Conservation (phyloP, 2,797 vertebrate genomes). For the Cynopterus sphinx region DNA sequence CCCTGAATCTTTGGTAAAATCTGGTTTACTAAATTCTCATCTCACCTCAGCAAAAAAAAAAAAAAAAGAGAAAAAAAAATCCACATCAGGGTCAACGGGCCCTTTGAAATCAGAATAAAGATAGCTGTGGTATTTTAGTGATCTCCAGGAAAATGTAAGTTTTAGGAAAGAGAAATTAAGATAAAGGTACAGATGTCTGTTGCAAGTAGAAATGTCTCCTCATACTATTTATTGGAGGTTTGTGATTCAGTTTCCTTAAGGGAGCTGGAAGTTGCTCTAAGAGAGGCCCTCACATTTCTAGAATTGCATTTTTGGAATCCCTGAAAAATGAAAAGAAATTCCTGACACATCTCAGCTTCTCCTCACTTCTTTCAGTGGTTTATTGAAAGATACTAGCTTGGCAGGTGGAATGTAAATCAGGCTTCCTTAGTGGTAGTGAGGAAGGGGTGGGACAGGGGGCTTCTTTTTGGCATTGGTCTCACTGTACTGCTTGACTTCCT, state of each 20-base stretch:
- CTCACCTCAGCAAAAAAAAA: not conserved
- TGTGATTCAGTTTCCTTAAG: not conserved
- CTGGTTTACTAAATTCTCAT: not conserved
- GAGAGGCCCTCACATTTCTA: not conserved
- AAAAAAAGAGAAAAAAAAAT: not conserved
- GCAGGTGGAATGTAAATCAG: not conserved
- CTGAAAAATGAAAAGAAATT: not conserved
- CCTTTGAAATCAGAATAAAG: not conserved
- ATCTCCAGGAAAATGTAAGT: not conserved
- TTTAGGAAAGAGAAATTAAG: not conserved
- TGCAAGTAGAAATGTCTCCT: not conserved
- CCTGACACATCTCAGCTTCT: not conserved
- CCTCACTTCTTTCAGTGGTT: not conserved
- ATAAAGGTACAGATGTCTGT: not conserved
- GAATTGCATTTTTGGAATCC: not conserved
- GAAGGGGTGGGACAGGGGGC: rapidly evolving
- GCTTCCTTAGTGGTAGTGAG: not conserved
- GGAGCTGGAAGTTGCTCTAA: not conserved
- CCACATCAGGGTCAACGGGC: rapidly evolving
- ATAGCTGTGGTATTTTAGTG: not conserved
- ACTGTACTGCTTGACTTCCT: not conserved
- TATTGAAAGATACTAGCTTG: not conserved
- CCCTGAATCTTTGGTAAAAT: not conserved
- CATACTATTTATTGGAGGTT: not conserved
- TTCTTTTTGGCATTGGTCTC: not conserved